phyloP scores from a whole-genome alignment of 2,113 vertebrate species.

The Nestor notabilis region DNA sequence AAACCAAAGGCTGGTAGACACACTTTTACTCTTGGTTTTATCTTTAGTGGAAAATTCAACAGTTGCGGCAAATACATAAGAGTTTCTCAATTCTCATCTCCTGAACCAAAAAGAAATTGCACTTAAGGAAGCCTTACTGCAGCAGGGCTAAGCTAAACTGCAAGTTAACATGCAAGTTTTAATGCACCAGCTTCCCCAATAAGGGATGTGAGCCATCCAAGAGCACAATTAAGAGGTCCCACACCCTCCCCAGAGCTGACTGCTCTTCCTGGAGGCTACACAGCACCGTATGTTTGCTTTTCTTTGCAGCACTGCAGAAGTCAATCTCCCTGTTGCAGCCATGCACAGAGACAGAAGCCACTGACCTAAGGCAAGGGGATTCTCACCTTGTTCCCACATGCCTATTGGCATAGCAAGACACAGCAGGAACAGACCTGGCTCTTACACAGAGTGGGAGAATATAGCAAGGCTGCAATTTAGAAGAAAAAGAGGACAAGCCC shows the following conservation, averaged over 20 bases:
- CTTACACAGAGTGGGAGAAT: background rate
- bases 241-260: background rate
- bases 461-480: background rate
- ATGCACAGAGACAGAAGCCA: accelerated
- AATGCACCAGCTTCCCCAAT: background rate
- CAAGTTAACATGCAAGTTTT: accelerated
- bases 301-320: background rate
- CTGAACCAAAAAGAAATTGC: background rate
- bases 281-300: background rate
- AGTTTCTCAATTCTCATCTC: background rate
- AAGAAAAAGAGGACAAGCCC: background rate
- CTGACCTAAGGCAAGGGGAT: accelerated
- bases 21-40: background rate
- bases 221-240: accelerated
- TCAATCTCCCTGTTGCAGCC: background rate
- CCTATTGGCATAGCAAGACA: background rate
- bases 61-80: background rate
- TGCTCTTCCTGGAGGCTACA: background rate
- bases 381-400: background rate
- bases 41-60: background rate
- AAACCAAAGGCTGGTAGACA: background rate
- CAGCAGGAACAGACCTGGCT: background rate
- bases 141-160: background rate
- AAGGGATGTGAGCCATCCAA: background rate
- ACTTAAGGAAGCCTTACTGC: background rate